These are phyloP conservation scores for Drosophila athabasca DNA, from an alignment of 1,140 invertebrate genomes.

Conservation along the genomic window DNA sequence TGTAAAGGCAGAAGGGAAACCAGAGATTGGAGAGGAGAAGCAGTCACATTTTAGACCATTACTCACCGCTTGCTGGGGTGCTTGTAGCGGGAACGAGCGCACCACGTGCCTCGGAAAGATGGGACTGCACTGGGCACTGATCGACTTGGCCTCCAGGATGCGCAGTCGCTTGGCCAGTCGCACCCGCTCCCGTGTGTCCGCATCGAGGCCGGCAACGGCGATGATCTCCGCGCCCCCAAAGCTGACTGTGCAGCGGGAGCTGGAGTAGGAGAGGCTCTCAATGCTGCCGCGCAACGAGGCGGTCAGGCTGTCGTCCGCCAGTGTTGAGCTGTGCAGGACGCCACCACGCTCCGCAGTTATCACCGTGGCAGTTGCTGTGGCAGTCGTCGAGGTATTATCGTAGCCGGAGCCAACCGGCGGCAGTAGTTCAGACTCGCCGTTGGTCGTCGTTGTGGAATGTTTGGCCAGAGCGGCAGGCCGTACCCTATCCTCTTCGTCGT, in stretches of 20 bases:
- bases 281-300: conserved; percentile 74
- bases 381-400: conserved; percentile 72
- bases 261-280: conserved; percentile 78
- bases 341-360: conserved; percentile 26
- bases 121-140: conserved; percentile 82
- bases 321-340: conserved; percentile 68
- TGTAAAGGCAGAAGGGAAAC: background rate
- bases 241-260: conserved; percentile 76
- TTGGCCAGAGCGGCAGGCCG: conserved; percentile 15
- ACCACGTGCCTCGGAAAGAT: conserved; percentile 73
- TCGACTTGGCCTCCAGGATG: conserved; percentile 80
- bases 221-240: conserved; percentile 77
- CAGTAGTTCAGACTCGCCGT: conserved; percentile 58
- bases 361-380: conserved; percentile 60
- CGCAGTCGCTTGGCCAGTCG: conserved; percentile 68
- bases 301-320: conserved; percentile 80
- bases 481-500: background rate
- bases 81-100: conserved; percentile 54
- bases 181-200: conserved; percentile 56
- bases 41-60: background rate
- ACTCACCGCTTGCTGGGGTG: conserved; percentile 69
- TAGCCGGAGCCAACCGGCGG: conserved; percentile 55
- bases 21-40: too few species aligned
- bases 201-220: conserved; percentile 39
- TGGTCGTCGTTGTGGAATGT: conserved; percentile 75